Conservation (phyloP, 2,888 invertebrate species). For the Agrypnus murinus region DNA sequence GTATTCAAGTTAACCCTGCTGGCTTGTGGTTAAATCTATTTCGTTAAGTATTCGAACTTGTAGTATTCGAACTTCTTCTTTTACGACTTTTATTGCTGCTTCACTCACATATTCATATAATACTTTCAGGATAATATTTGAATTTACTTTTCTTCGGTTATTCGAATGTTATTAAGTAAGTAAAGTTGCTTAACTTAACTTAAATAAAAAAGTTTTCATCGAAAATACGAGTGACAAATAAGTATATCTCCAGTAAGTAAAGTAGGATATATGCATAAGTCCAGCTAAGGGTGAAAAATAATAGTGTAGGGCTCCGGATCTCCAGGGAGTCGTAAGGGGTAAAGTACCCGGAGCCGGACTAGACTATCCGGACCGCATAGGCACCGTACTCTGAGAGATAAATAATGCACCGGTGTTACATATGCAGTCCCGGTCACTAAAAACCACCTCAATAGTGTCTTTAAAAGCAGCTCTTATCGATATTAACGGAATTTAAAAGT, state of each 20-base stretch:
- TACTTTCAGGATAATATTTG: too few relatives aligned
- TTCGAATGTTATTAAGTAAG: too few relatives aligned
- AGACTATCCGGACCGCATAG: constrained; percentile 54
- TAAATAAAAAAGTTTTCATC: constrained; percentile 7
- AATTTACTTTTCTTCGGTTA: too few relatives aligned
- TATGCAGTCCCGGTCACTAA: constrained; percentile 55
- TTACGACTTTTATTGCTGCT: too few relatives aligned
- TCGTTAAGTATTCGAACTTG: too few relatives aligned
- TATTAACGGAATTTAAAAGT: constrained; percentile 2
- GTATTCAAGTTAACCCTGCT: too few relatives aligned
- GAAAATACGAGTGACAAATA: constrained; percentile 35
- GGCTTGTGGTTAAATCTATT: too few relatives aligned
- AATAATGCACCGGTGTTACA: constrained; percentile 59
- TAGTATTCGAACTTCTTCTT: too few relatives aligned
- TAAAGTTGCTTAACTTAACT: too few relatives aligned
- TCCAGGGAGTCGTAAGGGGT: constrained; percentile 68
- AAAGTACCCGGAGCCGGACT: constrained; percentile 56
- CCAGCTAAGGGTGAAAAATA: constrained; percentile 69
- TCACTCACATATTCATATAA: too few relatives aligned
- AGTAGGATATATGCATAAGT: constrained; percentile 72
- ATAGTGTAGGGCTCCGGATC: constrained; percentile 69
- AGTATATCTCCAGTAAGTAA: constrained; percentile 37
- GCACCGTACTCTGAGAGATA: constrained; percentile 53
- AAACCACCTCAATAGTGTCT: constrained; percentile 20
- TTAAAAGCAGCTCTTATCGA: constrained; percentile 9